Evolutionary conservation across 2,797 vertebrate genomes (phyloP).

Genomic region (Erpetoichthys calabaricus): DNA sequence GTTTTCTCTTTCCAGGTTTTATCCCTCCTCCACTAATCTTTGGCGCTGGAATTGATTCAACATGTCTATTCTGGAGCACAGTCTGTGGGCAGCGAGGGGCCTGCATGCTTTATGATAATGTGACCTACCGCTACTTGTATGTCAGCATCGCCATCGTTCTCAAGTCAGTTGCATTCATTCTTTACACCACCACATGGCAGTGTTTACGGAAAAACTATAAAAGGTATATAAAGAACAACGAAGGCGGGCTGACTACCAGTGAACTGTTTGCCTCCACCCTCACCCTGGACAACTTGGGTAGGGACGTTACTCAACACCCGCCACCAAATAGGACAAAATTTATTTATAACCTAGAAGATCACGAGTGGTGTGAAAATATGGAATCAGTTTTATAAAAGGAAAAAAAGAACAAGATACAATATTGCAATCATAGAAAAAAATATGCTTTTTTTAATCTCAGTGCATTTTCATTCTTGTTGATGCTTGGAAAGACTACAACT

Average conservation of each 20-base stretch:
- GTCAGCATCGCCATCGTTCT: slow-evolving; percentile 91
- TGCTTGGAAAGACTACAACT: too few species aligned
- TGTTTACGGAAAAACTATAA: slow-evolving; percentile 89
- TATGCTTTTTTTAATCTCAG: too few species aligned
- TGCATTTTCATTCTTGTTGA: too few species aligned
- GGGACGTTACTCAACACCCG: slow-evolving; percentile 61
- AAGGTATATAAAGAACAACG: slow-evolving; percentile 84
- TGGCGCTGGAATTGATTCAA: slow-evolving; percentile 89
- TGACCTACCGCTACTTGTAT: slow-evolving; percentile 79
- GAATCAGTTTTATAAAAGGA: slow-evolving; percentile 90
- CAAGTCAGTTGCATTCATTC: slow-evolving; percentile 81
- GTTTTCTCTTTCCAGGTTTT: slow-evolving; percentile 62
- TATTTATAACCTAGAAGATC: slow-evolving; percentile 95
- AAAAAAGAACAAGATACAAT: slow-evolving; percentile 19
- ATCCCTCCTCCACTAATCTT: slow-evolving; percentile 96
- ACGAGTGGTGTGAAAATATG: slow-evolving; percentile 96
- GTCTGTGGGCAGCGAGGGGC: slow-evolving; percentile 83
- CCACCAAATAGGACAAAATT: slow-evolving; percentile 85
- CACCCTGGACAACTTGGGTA: slow-evolving; percentile 84
- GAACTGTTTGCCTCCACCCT: slow-evolving; percentile 90
- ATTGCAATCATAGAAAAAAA: too few species aligned
- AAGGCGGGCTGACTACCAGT: slow-evolving; percentile 69
- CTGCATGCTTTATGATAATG: slow-evolving; percentile 83
- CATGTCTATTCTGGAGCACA: slow-evolving; percentile 91
- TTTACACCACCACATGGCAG: slow-evolving; percentile 89